Conservation (phyloP, 1,140 invertebrate genomes). For the Brachionus sp. region DNA sequence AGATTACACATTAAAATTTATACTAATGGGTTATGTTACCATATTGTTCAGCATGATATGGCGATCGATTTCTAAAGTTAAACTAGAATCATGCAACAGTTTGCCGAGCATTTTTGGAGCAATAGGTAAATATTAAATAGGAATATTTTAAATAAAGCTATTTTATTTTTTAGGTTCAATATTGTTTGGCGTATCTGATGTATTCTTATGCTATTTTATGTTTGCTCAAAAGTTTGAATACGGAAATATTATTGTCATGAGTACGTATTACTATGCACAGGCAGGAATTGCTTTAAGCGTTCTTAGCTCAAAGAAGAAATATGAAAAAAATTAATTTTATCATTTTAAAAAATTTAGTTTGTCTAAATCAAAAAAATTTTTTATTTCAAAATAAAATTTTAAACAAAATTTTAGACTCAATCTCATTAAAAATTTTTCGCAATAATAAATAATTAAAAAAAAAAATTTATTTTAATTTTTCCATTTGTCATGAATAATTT, state of each 20-base stretch:
- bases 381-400: not conserved
- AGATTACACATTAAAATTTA: not conserved
- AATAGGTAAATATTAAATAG: not conserved
- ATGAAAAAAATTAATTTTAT: not conserved
- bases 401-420: not conserved
- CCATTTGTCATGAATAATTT: slow-evolving; percentile 3
- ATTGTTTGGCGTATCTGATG: slow-evolving; percentile 2
- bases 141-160: not conserved
- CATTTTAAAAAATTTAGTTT: no score
- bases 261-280: slow-evolving; percentile 28
- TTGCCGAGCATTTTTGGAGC: slow-evolving; percentile 12
- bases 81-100: not conserved
- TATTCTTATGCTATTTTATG: not conserved
- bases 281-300: slow-evolving; percentile 26
- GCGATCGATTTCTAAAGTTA: slow-evolving; percentile 2
- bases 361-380: no score
- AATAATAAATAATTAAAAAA: not conserved
- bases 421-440: not conserved
- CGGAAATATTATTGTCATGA: slow-evolving; percentile 7
- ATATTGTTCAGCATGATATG: slow-evolving; percentile 11
- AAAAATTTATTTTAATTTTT: not conserved
- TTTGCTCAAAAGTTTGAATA: not conserved
- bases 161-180: not conserved
- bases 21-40: slow-evolving; percentile 8
- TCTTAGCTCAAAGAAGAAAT: not conserved